These are phyloP conservation scores for Linnaemya tessellans DNA, from an alignment of 2,888 invertebrate species.

Conservation along the genomic window DNA sequence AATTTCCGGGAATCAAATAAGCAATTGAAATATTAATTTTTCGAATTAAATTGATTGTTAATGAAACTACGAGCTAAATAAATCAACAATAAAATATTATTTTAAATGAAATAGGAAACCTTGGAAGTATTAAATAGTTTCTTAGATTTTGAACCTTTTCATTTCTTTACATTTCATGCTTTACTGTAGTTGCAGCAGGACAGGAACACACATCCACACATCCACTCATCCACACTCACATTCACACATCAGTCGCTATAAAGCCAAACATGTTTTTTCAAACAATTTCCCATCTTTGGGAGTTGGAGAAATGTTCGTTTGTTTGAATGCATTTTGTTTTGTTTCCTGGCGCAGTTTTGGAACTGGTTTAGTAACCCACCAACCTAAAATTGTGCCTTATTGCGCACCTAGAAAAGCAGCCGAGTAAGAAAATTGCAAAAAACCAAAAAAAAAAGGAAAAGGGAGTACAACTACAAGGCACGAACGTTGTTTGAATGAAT, in stretches of 20 bases:
- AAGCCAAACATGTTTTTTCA: conserved; percentile 40
- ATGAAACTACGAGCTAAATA: no score
- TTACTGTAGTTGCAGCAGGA: conserved; percentile 20
- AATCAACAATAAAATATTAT: no score
- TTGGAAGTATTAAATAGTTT: no score
- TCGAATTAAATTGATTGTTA: no score
- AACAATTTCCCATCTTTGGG: conserved; percentile 37
- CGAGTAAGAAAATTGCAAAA: background rate
- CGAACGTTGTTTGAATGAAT: conserved; percentile 5
- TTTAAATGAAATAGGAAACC: no score
- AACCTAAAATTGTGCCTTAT: conserved; percentile 59
- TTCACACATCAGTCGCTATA: no score
- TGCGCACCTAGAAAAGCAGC: conserved; percentile 35
- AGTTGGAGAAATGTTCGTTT: conserved; percentile 43
- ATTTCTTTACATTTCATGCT: background rate
- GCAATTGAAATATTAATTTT: no score
- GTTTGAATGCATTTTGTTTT: conserved; percentile 40
- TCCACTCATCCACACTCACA: background rate
- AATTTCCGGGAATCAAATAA: no score
- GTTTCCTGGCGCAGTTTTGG: conserved; percentile 33
- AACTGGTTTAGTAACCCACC: conserved; percentile 71
- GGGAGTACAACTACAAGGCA: background rate
- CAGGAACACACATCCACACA: conserved; percentile 4
- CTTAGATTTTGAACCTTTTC: background rate
- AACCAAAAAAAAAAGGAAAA: no score